A percentile compares a stretch with the other conserved stretches of the same genome.
These are phyloP conservation scores for Ectropis crepuscularia DNA, from an alignment of 2,888 invertebrate species.

Conservation along the genomic window DNA sequence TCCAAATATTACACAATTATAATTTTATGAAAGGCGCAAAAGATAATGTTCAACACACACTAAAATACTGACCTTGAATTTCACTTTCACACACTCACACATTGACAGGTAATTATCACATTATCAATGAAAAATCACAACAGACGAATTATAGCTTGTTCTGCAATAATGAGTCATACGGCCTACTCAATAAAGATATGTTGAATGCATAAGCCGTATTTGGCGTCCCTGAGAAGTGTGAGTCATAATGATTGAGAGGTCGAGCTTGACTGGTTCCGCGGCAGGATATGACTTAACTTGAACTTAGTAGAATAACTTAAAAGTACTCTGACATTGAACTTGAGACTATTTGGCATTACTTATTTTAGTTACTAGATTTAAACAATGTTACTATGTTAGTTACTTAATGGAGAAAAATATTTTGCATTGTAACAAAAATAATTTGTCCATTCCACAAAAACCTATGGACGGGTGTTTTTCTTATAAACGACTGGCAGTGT, in stretches of 20 bases:
- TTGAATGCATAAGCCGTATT: constrained; percentile 19
- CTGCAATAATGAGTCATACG: constrained; percentile 26
- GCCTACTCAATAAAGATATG: constrained; percentile 3
- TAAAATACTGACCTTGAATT: constrained; percentile 14
- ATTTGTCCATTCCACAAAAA: no score
- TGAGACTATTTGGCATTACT: not conserved
- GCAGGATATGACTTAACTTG: constrained; percentile 10
- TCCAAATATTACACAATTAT: no score
- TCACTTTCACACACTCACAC: constrained; percentile 17
- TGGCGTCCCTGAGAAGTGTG: constrained; percentile 21
- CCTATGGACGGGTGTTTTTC: no score
- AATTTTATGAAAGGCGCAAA: no score
- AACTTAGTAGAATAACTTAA: constrained; percentile 8
- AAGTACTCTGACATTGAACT: constrained; percentile 11
- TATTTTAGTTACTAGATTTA: no score
- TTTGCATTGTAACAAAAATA: no score
- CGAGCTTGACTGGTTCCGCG: constrained; percentile 8
- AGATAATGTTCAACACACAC: constrained; percentile 2
- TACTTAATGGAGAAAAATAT: no score
- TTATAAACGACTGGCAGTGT: no score
- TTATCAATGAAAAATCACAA: constrained; percentile 19
- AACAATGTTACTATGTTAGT: no score
- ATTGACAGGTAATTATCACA: not conserved
- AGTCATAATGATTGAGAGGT: constrained; percentile 18
- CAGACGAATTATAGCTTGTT: constrained; percentile 7